Conservation (phyloP, 64 coral and sea anemone species). For the Acropora yongei region DNA sequence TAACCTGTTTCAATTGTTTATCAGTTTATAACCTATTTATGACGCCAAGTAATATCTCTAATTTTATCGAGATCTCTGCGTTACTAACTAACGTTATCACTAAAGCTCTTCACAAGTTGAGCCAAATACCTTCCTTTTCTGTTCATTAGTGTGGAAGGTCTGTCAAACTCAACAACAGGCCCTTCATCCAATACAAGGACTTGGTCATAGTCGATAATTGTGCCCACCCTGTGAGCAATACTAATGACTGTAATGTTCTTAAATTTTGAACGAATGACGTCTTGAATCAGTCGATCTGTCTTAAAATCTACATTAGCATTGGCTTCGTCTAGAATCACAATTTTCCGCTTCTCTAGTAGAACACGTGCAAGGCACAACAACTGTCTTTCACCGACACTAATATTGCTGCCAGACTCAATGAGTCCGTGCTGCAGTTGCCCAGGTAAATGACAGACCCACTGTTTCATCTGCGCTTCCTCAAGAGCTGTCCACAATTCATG, state of each 20-base stretch:
- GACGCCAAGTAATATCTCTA: too few relatives aligned
- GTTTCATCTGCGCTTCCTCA: constrained; percentile 29
- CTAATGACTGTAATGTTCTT: constrained; percentile 72
- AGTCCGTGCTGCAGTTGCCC: constrained; percentile 52
- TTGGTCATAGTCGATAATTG: constrained; percentile 74
- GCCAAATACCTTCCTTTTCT: constrained; percentile 34
- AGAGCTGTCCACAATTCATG: constrained; percentile 33
- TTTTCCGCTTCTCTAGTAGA: constrained; percentile 55
- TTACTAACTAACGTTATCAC: not conserved
- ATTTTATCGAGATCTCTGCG: too few relatives aligned
- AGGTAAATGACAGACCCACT: constrained; percentile 26
- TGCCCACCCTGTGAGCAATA: constrained; percentile 82
- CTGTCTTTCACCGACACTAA: constrained; percentile 68
- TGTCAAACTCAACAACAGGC: constrained; percentile 64
- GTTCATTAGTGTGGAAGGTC: constrained; percentile 31
- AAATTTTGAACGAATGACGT: constrained; percentile 66
- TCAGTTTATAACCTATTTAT: too few relatives aligned
- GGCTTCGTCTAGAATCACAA: constrained; percentile 80
- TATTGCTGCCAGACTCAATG: constrained; percentile 43
- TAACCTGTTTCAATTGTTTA: too few relatives aligned
- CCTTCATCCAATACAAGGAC: constrained; percentile 73
- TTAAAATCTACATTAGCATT: constrained; percentile 61
- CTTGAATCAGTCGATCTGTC: constrained; percentile 66
- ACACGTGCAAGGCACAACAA: constrained; percentile 62
- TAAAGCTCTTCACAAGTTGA: constrained; percentile 25